Conservation (phyloP, 2,797 vertebrate species). For the Tiaroga cobitis region DNA sequence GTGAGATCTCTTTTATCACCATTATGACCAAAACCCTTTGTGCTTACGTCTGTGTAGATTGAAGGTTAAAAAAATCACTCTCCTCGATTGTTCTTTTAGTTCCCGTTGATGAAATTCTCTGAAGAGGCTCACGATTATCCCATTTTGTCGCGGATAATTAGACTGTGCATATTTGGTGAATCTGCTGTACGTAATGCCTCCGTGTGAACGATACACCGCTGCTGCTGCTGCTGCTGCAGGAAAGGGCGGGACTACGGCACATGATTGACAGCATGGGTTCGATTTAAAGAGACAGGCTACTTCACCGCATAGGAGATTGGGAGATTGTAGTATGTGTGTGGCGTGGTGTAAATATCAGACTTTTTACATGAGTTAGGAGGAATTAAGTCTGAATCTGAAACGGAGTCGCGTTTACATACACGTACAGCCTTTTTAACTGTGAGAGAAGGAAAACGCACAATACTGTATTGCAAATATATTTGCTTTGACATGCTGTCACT, state of each 20-base stretch:
- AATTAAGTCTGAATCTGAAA: neutral
- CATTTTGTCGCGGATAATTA: slow-evolving; percentile 50
- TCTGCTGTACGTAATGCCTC: slow-evolving; percentile 44
- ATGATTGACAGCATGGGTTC: slow-evolving; percentile 63
- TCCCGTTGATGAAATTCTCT: neutral
- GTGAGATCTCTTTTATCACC: slow-evolving; percentile 60
- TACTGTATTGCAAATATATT: neutral
- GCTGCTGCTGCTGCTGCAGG: slow-evolving; percentile 73
- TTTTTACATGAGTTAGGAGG: neutral
- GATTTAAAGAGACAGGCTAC: slow-evolving; percentile 75
- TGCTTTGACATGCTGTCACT: neutral
- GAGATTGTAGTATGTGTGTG: neutral
- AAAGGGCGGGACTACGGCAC: slow-evolving; percentile 78
- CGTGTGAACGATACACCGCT: slow-evolving; percentile 45
- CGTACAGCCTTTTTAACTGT: neutral
- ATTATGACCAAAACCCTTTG: slow-evolving; percentile 65
- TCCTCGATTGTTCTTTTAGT: neutral
- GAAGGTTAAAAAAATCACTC: slow-evolving; percentile 57
- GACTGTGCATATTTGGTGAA: slow-evolving; percentile 7
- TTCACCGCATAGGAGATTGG: neutral
- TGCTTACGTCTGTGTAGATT: slow-evolving; percentile 68
- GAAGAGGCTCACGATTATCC: slow-evolving; percentile 17
- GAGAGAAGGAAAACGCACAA: neutral
- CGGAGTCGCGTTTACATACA: neutral
- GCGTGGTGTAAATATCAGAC: neutral